These are phyloP conservation scores for Crossocerus cetratus DNA, from an alignment of 2,888 invertebrate species.

Conservation along the genomic window DNA sequence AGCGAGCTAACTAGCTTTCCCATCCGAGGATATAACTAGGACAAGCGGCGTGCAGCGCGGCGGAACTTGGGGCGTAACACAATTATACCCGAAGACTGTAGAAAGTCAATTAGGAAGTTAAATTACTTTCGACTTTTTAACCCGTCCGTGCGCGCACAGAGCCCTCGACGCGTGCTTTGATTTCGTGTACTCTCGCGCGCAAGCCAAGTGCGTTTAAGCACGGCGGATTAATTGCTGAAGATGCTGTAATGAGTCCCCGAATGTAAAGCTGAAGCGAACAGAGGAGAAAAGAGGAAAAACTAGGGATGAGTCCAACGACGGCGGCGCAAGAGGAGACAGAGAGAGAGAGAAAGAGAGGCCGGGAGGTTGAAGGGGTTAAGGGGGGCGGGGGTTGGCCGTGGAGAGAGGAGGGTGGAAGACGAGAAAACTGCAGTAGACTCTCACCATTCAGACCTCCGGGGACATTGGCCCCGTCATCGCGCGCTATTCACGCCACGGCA, in stretches of 20 bases:
- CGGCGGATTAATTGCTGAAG: slow-evolving; percentile 47
- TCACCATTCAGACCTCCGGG: slow-evolving; percentile 28
- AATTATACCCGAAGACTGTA: slow-evolving; percentile 21
- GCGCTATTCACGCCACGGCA: slow-evolving; percentile 28
- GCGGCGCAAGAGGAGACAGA: slow-evolving; percentile 1
- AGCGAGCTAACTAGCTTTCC: background rate
- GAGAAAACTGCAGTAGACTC: slow-evolving; percentile 17
- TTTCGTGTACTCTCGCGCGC: background rate
- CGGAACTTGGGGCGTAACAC: slow-evolving; percentile 19
- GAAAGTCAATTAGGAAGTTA: slow-evolving; percentile 36
- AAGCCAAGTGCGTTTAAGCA: slow-evolving; percentile 22
- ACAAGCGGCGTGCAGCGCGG: background rate
- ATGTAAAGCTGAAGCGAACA: slow-evolving; percentile 5
- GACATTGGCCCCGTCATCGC: slow-evolving; percentile 22
- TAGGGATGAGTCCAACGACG: background rate
- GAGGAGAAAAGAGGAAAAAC: slow-evolving; percentile 6
- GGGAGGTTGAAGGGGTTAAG: background rate
- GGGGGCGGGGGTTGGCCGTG: background rate
- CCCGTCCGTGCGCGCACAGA: background rate
- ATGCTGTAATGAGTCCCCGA: slow-evolving; percentile 42
- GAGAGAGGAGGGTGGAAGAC: slow-evolving; percentile 16
- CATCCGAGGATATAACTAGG: background rate
- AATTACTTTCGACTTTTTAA: slow-evolving; percentile 25
- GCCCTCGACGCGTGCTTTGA: slow-evolving; percentile 5
- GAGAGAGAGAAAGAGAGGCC: slow-evolving; percentile 9